These are phyloP conservation scores for Oceanites oceanicus DNA, from an alignment of 2,113 vertebrate species.

Conservation along the genomic window DNA sequence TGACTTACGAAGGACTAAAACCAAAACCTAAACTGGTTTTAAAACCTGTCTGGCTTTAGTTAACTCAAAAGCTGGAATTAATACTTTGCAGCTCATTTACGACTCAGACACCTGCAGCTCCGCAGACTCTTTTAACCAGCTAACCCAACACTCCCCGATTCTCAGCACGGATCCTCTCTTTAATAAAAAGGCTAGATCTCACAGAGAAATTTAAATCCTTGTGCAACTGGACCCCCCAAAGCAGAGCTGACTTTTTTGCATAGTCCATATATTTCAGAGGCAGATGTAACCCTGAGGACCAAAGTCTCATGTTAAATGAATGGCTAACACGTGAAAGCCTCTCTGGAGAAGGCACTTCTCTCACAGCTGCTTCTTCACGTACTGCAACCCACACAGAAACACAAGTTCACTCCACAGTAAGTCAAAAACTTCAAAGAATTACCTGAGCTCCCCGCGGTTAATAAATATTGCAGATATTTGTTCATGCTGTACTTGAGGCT, in stretches of 20 bases:
- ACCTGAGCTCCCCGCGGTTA: conserved; percentile 49
- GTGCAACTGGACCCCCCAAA: neutral
- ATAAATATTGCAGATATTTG: conserved; percentile 57
- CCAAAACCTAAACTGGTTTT: neutral
- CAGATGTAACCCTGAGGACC: neutral
- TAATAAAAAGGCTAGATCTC: neutral
- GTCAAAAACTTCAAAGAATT: neutral
- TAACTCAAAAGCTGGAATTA: neutral
- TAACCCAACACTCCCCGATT: neutral
- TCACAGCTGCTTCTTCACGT: neutral
- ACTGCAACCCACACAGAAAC: neutral
- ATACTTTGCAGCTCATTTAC: neutral
- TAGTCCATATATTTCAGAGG: neutral
- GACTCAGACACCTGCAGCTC: neutral
- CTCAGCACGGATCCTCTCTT: neutral
- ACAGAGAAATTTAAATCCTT: neutral
- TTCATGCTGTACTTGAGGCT: conserved; percentile 47
- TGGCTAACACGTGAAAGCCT: neutral
- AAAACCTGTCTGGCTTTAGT: neutral
- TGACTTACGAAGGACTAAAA: neutral
- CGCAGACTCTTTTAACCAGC: neutral
- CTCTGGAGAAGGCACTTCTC: neutral
- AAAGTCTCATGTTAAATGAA: neutral
- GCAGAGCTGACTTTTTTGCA: neutral
- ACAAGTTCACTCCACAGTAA: neutral